Base-by-base conservation (phyloP, 2,888 invertebrate genomes). In the Aphelenchoides bicaudatus region DNA sequence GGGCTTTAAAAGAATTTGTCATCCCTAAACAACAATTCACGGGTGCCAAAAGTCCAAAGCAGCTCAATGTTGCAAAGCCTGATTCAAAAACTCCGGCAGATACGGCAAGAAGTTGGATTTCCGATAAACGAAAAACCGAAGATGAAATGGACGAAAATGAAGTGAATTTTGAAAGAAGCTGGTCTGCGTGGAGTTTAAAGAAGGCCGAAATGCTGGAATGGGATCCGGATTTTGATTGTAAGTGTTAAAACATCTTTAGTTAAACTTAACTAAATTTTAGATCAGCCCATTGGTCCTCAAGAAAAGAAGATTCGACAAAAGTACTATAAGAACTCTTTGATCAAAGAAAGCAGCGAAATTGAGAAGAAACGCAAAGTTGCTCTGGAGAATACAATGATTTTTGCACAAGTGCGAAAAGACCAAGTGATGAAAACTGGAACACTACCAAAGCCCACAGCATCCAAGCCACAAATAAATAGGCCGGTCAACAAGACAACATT, bases 311-410 rank as follows among this genome's bases (percentile, higher is more conserved):
- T 43, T n/a, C 43, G 43, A 6, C 43, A 43, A 8, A 43, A 43
- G 23, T 43, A 21, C 43, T 43, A 8, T 25, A 43, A 43, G 23
- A 10, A 6, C 10, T 6, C 43, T 19, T 43, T 43, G 43, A 43
- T 43, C 43, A 43, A 43, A n/a, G 16, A 43, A n/a, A 43, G 43
- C 23, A 25, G 8, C 16, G 43, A 43, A 8, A 43, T 43, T 25
- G 43, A 6, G 6, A 10, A 21, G 16, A 43, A n/a, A n/a, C 6
- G 43, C 21, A 19, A 25, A n/a, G 10, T 25, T 8, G 6, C 10
- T n/a, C 6, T 43, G 8, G 16, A 43, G 25, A 43, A 43, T n/a
- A 10, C 10, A 8, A 19, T 25, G 43, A 43, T 43, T n/a, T 6
- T 43, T 25, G 43, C 43, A 25, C 16, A 43, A 25, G 25, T 43